These are phyloP conservation scores for Scaptodrosophila lebanonensis DNA, from an alignment of 1,140 invertebrate genomes.

Conservation along the genomic window DNA sequence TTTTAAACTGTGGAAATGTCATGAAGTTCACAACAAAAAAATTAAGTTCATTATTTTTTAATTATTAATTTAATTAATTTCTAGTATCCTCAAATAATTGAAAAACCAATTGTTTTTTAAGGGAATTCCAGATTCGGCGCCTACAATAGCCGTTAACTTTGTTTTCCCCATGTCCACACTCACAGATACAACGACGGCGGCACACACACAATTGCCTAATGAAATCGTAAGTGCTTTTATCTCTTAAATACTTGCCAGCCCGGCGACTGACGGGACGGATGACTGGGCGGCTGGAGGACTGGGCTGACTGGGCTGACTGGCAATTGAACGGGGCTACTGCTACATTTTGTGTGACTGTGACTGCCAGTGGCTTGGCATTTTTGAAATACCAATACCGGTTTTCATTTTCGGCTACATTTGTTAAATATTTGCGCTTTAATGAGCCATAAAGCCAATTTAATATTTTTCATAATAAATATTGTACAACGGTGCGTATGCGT, in stretches of 20 bases:
- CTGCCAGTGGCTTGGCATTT: conserved; percentile 17
- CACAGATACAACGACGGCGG: conserved; percentile 10
- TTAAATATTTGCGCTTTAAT: conserved; percentile 44
- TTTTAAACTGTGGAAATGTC: no score
- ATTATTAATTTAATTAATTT: no score
- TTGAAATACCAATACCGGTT: conserved; percentile 26
- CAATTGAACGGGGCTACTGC: no score
- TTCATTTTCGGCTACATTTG: conserved; percentile 57
- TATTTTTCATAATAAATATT: conserved; percentile 39
- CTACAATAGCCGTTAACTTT: conserved; percentile 64
- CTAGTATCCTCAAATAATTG: no score
- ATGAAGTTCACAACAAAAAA: no score
- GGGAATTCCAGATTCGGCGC: no score
- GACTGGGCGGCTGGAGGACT: no score
- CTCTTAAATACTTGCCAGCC: conserved; percentile 61
- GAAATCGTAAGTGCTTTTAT: conserved; percentile 75
- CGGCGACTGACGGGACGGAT: conserved; percentile 12
- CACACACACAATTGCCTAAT: conserved; percentile 58
- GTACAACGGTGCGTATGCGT: conserved; percentile 26
- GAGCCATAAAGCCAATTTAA: conserved; percentile 46
- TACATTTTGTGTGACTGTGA: no score
- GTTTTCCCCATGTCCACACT: conserved; percentile 24
- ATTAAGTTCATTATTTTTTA: no score
- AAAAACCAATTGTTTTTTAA: no score
- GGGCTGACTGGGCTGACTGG: no score